These are phyloP conservation scores for Parapsyche elsis DNA, from an alignment of 1,140 invertebrate species.

Conservation along the genomic window DNA sequence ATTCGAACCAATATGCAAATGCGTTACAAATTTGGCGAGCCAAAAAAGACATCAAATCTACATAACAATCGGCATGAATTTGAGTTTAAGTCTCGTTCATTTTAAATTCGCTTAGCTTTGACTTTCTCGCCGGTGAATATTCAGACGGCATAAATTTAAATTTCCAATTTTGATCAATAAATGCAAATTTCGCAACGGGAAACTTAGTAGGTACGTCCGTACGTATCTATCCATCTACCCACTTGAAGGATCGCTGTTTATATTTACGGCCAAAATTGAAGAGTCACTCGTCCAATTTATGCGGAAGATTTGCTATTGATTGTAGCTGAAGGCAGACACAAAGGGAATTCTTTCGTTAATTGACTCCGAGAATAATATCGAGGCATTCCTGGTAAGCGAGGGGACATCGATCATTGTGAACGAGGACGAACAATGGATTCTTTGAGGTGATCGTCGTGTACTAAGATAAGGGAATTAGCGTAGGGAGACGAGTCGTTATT, in stretches of 20 bases:
- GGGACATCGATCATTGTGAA: slow-evolving; percentile 10
- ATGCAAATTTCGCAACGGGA: background rate
- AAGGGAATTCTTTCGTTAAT: slow-evolving; percentile 7
- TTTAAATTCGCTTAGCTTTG: slow-evolving; percentile 25
- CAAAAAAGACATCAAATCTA: no score
- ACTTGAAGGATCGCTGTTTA: no score
- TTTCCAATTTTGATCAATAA: slow-evolving; percentile 17
- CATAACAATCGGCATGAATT: no score
- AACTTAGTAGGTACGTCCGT: background rate
- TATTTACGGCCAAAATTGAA: no score
- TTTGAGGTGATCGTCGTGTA: slow-evolving; percentile 14
- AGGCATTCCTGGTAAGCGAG: background rate
- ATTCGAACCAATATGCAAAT: no score
- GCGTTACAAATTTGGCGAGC: no score
- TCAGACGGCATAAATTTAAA: slow-evolving; percentile 23
- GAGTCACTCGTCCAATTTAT: background rate
- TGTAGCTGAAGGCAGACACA: background rate
- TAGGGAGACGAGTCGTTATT: slow-evolving; percentile 25
- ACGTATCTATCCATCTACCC: no score
- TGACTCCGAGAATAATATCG: background rate
- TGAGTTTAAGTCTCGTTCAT: background rate
- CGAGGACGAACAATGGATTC: slow-evolving; percentile 12
- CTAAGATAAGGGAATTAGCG: slow-evolving; percentile 25
- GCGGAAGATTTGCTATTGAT: background rate
- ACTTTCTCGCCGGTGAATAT: slow-evolving; percentile 14